phyloP scores from a whole-genome alignment of 2,113 vertebrate genomes.

The Ochotona princeps region DNA sequence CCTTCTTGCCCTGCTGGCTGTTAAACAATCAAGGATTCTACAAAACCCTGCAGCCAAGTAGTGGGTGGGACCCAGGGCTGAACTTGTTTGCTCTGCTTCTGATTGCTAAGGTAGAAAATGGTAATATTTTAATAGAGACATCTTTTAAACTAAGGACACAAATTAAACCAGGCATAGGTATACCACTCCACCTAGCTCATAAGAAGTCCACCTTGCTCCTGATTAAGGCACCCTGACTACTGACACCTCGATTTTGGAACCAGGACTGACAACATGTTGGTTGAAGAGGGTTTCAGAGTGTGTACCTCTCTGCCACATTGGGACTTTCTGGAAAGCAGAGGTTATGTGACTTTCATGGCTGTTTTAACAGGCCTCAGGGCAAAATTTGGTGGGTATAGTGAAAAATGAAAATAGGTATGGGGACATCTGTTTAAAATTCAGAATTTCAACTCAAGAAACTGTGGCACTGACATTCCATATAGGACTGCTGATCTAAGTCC shows the following conservation, averaged over 20 bases:
- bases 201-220: background rate
- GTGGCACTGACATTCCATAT: too few species aligned
- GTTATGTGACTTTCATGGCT: background rate
- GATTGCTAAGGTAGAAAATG: background rate
- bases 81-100: background rate
- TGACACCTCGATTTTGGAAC: background rate
- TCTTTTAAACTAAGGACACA: background rate
- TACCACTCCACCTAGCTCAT: background rate
- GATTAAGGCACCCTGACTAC: background rate
- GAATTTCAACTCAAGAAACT: background rate
- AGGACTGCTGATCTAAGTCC: too few species aligned
- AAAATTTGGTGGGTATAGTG: background rate
- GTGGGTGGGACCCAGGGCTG: background rate
- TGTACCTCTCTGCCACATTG: fast-evolving
- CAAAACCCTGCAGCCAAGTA: background rate
- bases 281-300: background rate
- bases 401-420: background rate
- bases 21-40: background rate
- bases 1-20: background rate
- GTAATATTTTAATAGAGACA: too few species aligned
- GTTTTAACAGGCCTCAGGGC: background rate
- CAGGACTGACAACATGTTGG: background rate
- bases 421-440: background rate
- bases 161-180: background rate
- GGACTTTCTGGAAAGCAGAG: background rate